Percentiles rank a stretch among this genome's conserved stretches.
phyloP scores from a whole-genome alignment of 35 echinoderm and acorn worm genomes.

The Apostichopus parvimensis region DNA sequence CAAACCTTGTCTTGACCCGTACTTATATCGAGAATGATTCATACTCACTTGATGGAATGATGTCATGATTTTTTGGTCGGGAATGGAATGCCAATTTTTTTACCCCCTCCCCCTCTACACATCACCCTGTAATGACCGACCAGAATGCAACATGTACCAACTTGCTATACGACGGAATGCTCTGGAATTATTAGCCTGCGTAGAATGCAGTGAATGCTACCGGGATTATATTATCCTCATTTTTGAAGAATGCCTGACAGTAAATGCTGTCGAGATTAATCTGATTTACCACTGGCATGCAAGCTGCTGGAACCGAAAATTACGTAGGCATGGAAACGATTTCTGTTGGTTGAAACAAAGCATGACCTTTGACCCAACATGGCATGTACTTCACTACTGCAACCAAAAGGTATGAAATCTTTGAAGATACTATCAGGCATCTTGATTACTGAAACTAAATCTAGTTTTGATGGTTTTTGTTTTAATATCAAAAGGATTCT shows the following conservation, averaged over 20 bases:
- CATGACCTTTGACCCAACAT: slow-evolving; percentile 46
- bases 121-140: background rate
- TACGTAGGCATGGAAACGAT: slow-evolving; percentile 23
- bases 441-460: background rate
- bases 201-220: slow-evolving; percentile 18
- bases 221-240: background rate
- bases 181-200: background rate
- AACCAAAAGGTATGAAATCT: slow-evolving; percentile 11
- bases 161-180: slow-evolving; percentile 12
- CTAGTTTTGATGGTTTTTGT: too few species aligned
- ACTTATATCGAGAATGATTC: slow-evolving; percentile 1
- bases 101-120: background rate
- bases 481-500: too few species aligned
- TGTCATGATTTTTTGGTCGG: background rate
- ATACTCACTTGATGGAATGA: slow-evolving; percentile 2
- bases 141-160: slow-evolving; percentile 1
- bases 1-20: background rate
- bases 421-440: background rate
- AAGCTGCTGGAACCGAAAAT: background rate
- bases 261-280: slow-evolving; percentile 15
- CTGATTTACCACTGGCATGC: slow-evolving; percentile 28
- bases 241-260: slow-evolving; percentile 22
- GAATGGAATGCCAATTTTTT: background rate
- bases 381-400: slow-evolving; percentile 33
- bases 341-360: slow-evolving; percentile 49